Conservation (phyloP, 2,888 invertebrate species). For the Leptinotarsa haldemani region DNA sequence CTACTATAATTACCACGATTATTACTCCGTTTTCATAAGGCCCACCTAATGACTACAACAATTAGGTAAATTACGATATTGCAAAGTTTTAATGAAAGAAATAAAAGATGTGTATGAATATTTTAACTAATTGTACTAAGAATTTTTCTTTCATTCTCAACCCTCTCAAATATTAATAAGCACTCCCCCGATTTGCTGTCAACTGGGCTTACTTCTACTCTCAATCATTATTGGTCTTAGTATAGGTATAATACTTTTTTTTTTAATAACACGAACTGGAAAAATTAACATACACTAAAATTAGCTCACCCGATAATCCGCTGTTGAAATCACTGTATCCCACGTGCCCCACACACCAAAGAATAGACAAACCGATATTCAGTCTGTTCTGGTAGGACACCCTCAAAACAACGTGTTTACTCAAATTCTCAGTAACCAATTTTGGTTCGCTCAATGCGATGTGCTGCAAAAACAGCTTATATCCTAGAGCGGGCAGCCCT, state of each 20-base stretch:
- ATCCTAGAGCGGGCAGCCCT: slow-evolving; percentile 74
- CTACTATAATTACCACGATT: too few species aligned
- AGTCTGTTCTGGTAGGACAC: slow-evolving; percentile 84
- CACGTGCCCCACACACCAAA: slow-evolving; percentile 83
- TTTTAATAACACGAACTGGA: not conserved
- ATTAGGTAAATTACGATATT: too few species aligned
- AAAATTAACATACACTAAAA: not conserved
- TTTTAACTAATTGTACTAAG: too few species aligned
- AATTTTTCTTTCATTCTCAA: too few species aligned
- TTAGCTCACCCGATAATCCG: slow-evolving; percentile 73
- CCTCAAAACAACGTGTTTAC: slow-evolving; percentile 73
- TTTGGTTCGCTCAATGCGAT: slow-evolving; percentile 75
- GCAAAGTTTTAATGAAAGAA: too few species aligned
- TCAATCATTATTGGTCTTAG: too few species aligned
- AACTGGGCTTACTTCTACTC: too few species aligned
- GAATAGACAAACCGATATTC: slow-evolving; percentile 76
- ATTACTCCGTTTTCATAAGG: too few species aligned
- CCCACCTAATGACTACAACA: too few species aligned
- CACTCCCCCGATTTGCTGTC: too few species aligned
- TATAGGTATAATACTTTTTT: not conserved
- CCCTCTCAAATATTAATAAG: too few species aligned
- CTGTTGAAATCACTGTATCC: slow-evolving; percentile 74
- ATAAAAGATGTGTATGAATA: too few species aligned
- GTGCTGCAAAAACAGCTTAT: slow-evolving; percentile 78
- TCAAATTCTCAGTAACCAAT: slow-evolving; percentile 71